Conservation (phyloP, 92 coral and sea anemone genomes). For the Porites rus region DNA sequence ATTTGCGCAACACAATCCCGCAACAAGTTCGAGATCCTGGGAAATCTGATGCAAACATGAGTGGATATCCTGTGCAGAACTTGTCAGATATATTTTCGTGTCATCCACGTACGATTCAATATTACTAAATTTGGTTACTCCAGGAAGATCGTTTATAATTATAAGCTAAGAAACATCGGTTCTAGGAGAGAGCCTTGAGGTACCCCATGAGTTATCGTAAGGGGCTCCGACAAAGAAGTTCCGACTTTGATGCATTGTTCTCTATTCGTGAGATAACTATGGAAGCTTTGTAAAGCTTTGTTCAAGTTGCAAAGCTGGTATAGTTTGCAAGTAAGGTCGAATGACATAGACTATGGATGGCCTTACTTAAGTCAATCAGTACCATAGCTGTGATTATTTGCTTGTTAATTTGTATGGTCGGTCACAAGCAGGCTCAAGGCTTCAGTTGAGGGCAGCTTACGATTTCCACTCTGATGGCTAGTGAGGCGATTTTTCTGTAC, state of each 20-base stretch:
- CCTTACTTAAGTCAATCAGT: background rate
- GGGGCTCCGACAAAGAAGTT: background rate
- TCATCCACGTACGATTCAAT: too few relatives aligned
- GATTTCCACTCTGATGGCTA: too few relatives aligned
- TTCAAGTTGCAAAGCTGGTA: background rate
- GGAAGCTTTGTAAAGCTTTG: background rate
- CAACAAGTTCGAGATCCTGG: slow-evolving; percentile 19
- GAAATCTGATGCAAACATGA: slow-evolving; percentile 6
- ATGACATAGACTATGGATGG: background rate
- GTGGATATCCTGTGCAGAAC: slow-evolving; percentile 18
- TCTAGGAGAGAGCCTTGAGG: background rate
- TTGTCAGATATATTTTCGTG: slow-evolving; percentile 1
- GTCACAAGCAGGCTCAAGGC: background rate
- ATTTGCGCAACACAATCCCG: background rate
- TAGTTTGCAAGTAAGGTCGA: background rate
- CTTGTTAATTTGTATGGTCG: background rate
- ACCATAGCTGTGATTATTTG: background rate
- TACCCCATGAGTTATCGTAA: background rate
- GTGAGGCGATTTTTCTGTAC: too few relatives aligned
- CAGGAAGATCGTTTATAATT: background rate
- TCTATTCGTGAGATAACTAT: background rate
- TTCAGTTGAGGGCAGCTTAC: background rate
- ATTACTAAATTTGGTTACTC: too few relatives aligned
- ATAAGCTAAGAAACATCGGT: background rate
- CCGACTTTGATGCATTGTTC: background rate